Evolutionary conservation across 2,797 vertebrate genomes (phyloP).

Genomic region (Ceryle rudis): DNA sequence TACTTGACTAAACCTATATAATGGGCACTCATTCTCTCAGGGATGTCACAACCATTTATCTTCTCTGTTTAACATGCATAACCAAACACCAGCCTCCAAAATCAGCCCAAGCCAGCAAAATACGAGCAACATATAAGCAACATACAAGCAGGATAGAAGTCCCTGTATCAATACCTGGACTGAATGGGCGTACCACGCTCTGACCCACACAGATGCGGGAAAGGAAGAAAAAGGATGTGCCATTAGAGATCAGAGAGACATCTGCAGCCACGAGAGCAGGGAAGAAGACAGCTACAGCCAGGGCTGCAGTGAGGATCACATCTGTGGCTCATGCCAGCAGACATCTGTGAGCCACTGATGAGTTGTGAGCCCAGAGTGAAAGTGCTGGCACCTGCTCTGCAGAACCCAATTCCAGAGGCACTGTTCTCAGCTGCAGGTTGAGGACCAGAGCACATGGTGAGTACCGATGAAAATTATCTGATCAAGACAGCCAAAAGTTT

Average conservation of each 20-base stretch:
- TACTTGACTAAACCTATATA: too few species aligned
- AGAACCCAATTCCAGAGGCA: background rate
- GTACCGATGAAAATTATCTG: slow-evolving; percentile 2
- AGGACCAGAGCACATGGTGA: background rate
- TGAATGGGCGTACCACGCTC: background rate
- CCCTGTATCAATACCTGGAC: background rate
- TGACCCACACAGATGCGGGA: background rate
- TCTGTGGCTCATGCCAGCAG: background rate
- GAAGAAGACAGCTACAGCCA: background rate
- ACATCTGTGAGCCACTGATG: background rate
- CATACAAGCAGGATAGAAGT: too few species aligned
- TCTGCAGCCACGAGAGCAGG: background rate
- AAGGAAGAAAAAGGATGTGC: background rate
- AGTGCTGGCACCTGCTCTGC: background rate
- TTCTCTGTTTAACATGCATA: too few species aligned
- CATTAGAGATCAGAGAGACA: background rate
- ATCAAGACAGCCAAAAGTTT: background rate
- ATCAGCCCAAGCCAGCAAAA: too few species aligned
- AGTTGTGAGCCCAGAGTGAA: background rate
- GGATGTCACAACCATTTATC: too few species aligned
- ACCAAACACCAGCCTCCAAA: too few species aligned
- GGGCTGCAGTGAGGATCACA: background rate
- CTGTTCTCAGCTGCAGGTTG: background rate
- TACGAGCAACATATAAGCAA: too few species aligned
- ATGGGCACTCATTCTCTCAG: too few species aligned